phyloP scores from a whole-genome alignment of 2,888 invertebrate species.

The Uropetala carovei region DNA sequence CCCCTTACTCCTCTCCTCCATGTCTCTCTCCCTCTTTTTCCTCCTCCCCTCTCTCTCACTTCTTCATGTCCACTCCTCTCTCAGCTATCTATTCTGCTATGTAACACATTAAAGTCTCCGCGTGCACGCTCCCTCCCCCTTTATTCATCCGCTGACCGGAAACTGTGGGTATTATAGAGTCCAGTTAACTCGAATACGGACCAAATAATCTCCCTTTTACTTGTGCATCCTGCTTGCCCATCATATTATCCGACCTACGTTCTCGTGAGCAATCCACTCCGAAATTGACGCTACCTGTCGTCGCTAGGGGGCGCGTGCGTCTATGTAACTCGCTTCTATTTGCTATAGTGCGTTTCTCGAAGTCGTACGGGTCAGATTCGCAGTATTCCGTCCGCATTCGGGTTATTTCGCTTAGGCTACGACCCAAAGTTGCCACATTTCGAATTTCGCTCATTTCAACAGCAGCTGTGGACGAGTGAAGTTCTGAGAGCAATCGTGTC shows the following conservation, averaged over 20 bases:
- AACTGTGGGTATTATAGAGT: not conserved
- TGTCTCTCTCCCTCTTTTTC: not conserved
- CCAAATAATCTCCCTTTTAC: not conserved
- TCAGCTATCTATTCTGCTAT: not conserved
- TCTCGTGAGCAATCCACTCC: not conserved
- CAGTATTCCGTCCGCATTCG: too few relatives aligned
- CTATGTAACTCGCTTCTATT: slow-evolving; percentile 2
- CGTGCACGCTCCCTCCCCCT: not conserved
- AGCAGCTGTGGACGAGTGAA: too few relatives aligned
- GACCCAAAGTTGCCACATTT: too few relatives aligned
- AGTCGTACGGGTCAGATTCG: too few relatives aligned
- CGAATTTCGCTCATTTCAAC: too few relatives aligned
- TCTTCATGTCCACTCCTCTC: not conserved
- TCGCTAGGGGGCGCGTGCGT: not conserved
- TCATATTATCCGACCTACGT: not conserved
- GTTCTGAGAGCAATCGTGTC: too few relatives aligned
- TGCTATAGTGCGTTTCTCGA: too few relatives aligned
- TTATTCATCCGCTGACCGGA: slow-evolving; percentile 8
- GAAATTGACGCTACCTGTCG: not conserved
- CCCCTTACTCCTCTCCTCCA: too few relatives aligned
- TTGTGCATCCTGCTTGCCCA: not conserved
- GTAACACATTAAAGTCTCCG: not conserved
- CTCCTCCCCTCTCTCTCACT: not conserved
- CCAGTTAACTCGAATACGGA: not conserved
- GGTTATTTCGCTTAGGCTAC: too few relatives aligned